These are phyloP conservation scores for Arothron firmamentum DNA, from an alignment of 2,113 vertebrate species.

Conservation along the genomic window DNA sequence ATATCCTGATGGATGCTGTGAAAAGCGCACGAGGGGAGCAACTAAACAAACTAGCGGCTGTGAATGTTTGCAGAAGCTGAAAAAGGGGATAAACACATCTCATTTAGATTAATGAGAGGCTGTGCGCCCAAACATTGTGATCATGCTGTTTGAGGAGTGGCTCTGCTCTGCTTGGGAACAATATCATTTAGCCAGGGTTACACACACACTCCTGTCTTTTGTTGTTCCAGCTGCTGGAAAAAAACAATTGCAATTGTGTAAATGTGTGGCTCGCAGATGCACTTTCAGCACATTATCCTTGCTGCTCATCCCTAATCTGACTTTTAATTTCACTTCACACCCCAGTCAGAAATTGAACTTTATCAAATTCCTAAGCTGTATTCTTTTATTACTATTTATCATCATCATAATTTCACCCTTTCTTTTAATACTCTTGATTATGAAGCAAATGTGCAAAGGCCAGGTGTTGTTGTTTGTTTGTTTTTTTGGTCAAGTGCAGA, in stretches of 20 bases:
- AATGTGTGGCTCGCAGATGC: constrained; percentile 44
- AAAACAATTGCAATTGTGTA: constrained; percentile 55
- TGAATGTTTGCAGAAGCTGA: constrained; percentile 35
- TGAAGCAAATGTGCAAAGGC: constrained; percentile 8
- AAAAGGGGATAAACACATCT: constrained; percentile 44
- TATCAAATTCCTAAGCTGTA: constrained; percentile 3
- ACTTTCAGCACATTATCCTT: no score
- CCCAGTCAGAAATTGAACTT: constrained; percentile 5
- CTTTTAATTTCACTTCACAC: background rate
- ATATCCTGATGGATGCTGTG: constrained; percentile 1
- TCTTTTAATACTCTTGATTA: constrained; percentile 13
- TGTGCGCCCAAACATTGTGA: constrained; percentile 51
- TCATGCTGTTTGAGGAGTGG: constrained; percentile 65
- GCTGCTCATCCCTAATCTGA: background rate
- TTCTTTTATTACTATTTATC: background rate
- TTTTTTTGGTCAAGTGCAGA: constrained; percentile 3
- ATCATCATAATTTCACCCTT: constrained; percentile 5
- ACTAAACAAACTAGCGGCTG: constrained; percentile 30
- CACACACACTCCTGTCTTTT: constrained; percentile 36
- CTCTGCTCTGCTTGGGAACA: constrained; percentile 50
- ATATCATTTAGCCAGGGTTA: constrained; percentile 61
- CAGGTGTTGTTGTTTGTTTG: constrained; percentile 4
- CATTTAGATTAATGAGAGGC: constrained; percentile 65
- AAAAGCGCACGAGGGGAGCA: constrained; percentile 16
- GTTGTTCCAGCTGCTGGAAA: constrained; percentile 43